phyloP scores from a whole-genome alignment of 2,113 vertebrate genomes.

The Malurus melanocephalus region DNA sequence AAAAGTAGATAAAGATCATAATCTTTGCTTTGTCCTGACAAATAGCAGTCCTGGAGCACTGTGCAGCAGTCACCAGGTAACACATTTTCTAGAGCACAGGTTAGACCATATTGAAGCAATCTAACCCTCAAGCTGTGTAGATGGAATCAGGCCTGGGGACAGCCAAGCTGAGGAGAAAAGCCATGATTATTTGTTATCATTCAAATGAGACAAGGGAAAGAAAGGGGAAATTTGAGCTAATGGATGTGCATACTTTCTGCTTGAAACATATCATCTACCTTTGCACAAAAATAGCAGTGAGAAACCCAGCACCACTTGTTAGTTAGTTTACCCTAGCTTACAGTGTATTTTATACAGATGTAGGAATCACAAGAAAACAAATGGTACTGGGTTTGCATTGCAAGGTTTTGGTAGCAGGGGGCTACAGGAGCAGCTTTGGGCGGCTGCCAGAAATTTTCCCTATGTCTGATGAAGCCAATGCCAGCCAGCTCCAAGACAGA shows the following conservation, averaged over 20 bases:
- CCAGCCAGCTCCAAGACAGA: background rate
- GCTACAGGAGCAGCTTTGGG: background rate
- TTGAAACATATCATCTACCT: background rate
- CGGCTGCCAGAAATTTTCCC: background rate
- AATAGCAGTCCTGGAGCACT: background rate
- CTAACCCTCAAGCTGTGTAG: background rate
- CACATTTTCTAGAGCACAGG: background rate
- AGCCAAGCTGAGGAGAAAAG: background rate
- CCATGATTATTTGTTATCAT: background rate
- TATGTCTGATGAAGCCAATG: rapidly evolving
- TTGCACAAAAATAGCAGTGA: background rate
- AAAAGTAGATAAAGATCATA: background rate
- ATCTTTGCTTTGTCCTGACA: background rate
- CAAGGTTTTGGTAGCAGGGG: background rate
- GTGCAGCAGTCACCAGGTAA: background rate
- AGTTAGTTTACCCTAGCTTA: background rate
- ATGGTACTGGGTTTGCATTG: background rate
- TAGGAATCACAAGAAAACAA: background rate
- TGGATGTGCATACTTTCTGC: background rate
- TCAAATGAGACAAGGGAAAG: background rate
- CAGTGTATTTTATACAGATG: background rate
- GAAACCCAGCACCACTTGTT: background rate
- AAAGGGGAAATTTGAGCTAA: background rate
- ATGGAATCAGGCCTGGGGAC: background rate
- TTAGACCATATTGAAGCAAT: slow-evolving; percentile 27